Base-by-base conservation (phyloP, 2,888 invertebrate genomes). In the Yponomeuta evonymella region DNA sequence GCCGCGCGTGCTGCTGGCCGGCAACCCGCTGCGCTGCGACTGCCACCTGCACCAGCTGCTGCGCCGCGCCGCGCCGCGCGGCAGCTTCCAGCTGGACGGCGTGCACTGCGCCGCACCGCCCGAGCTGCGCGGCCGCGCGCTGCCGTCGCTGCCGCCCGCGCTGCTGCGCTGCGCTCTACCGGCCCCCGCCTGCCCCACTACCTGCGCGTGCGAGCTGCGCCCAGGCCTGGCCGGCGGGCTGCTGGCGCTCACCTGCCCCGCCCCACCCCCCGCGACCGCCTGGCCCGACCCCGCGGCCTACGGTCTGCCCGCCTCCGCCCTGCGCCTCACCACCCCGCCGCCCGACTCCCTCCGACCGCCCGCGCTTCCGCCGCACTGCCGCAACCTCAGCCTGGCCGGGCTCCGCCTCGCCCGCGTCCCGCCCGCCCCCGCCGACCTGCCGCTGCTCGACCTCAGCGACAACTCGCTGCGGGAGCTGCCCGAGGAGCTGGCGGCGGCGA, bases 21-120 rank as follows among this genome's bases (percentile, higher is more conserved):
- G 66, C 70, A 70, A 70, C 67, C 70, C 67, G 67, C 43, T 70
- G n/a, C 12, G 11, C 30, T 72, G 70, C 68, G 68, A 63, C 48
- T 72, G 70, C 33, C n/a, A 23, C 2, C 8, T 58, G 58, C 12
- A 58, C 58, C 58, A 36, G 58, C 67, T 70, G 33, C 11, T 30
- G 33, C 33, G 67, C 10, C 66, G 58, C 33, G 51, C 43, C 67
- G 65, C 69, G n/a, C 4, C 12, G 12, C 5, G 36, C 58, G 30
- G 6, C 63, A 8, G n/a, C 36, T 23, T 23, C 51, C 23, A 8
- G 48, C 63, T 11, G 29, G 51, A 64, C 1, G 30, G 58, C 43
- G 48, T 51, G n/a, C 67, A 12, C 30, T 69, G 71, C 63, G 67
- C 68, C 67, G 33, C 48, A n/a, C 62, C 69, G 36, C 58, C 48